Evolutionary conservation across 2,888 invertebrate genomes (phyloP).

Genomic region (Lithophane socia): DNA sequence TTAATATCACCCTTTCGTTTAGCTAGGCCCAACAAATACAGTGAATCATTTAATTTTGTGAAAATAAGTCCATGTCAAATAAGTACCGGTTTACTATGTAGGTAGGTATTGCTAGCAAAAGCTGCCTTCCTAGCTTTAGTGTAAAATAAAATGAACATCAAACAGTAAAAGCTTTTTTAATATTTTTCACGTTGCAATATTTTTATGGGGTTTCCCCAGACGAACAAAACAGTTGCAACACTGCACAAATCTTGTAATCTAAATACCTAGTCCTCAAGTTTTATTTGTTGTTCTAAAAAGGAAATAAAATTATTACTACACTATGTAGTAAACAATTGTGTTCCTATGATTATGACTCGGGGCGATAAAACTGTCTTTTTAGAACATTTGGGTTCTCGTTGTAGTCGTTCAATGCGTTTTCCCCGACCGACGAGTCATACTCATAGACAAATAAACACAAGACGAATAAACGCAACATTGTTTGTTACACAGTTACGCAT

Average conservation of each 20-base stretch:
- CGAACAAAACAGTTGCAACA: slow-evolving; percentile 12
- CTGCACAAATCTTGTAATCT: not conserved
- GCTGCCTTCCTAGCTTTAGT: not conserved
- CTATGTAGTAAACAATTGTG: slow-evolving; percentile 46
- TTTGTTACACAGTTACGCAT: slow-evolving; percentile 32
- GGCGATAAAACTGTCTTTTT: slow-evolving; percentile 29
- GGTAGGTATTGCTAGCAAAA: slow-evolving; percentile 13
- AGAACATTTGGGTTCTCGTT: too few species aligned
- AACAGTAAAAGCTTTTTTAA: not conserved
- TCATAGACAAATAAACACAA: too few species aligned
- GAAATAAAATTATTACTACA: slow-evolving; percentile 26
- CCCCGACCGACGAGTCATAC: too few species aligned
- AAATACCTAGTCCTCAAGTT: not conserved
- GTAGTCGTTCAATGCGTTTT: too few species aligned
- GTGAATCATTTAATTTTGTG: not conserved
- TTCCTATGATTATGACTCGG: slow-evolving; percentile 27
- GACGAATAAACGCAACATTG: too few species aligned
- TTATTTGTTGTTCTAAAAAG: slow-evolving; percentile 14
- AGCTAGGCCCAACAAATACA: not conserved
- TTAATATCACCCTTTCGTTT: not conserved
- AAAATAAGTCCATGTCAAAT: not conserved
- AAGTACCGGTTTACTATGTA: slow-evolving; percentile 4
- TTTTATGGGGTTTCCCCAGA: slow-evolving; percentile 13
- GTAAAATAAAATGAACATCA: not conserved
- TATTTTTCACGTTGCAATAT: slow-evolving; percentile 19